A percentile compares a stretch with the other conserved stretches of the same genome.
Evolutionary conservation across 1,140 invertebrate species (phyloP).

Genomic region (Drosophila navojoa): DNA sequence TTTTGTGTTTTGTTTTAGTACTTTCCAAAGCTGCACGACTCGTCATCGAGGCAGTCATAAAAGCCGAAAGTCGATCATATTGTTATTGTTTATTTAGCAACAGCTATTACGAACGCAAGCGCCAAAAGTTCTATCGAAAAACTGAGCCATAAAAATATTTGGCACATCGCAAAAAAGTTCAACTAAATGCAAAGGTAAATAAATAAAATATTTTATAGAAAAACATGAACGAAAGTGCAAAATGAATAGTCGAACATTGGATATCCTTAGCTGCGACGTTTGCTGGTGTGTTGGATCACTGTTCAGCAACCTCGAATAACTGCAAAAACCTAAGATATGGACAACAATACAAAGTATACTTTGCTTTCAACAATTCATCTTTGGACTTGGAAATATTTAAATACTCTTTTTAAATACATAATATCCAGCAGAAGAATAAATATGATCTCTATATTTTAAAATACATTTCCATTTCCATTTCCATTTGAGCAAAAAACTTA

Average conservation of each 20-base stretch:
- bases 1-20: not conserved
- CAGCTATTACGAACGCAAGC: constrained; percentile 50
- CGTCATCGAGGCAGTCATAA: constrained; percentile 62
- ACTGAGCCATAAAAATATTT: constrained; percentile 64
- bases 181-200: constrained; percentile 68
- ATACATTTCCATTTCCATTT: too few relatives aligned
- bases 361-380: too few relatives aligned
- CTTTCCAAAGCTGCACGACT: constrained; percentile 42
- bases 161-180: constrained; percentile 41
- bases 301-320: too few relatives aligned
- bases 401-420: too few relatives aligned
- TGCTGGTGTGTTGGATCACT: too few relatives aligned
- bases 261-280: not conserved
- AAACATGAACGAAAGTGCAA: constrained; percentile 28
- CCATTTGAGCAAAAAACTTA: too few relatives aligned
- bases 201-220: constrained; percentile 59
- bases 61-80: constrained; percentile 43
- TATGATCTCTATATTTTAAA: too few relatives aligned
- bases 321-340: too few relatives aligned
- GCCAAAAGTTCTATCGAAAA: constrained; percentile 69
- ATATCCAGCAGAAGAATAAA: too few relatives aligned
- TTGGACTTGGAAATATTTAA: too few relatives aligned
- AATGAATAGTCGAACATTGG: constrained; percentile 1
- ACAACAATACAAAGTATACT: too few relatives aligned
- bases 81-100: constrained; percentile 66